phyloP scores from a whole-genome alignment of 2,113 vertebrate genomes.

The Thunnus maccoyii region DNA sequence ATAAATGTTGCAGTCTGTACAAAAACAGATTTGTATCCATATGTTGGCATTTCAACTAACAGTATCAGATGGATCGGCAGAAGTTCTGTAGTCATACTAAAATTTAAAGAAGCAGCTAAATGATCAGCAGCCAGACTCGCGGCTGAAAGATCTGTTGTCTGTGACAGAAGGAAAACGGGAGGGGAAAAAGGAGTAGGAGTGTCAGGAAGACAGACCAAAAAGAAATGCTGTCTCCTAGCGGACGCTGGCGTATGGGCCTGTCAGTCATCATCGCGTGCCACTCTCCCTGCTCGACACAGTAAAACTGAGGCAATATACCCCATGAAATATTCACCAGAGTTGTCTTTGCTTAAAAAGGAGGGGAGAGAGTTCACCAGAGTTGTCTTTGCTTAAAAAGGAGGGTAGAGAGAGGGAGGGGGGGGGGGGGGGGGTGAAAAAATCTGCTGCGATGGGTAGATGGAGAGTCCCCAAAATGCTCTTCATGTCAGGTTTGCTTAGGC shows the following conservation, averaged over 20 bases:
- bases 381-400: slow-evolving; percentile 70
- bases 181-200: slow-evolving; percentile 38
- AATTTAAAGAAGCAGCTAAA: slow-evolving; percentile 61
- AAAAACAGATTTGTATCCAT: slow-evolving; percentile 65
- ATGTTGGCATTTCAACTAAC: slow-evolving; percentile 67
- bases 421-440: neutral
- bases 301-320: slow-evolving; percentile 76
- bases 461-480: slow-evolving; percentile 63
- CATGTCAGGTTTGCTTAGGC: slow-evolving; percentile 70
- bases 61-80: slow-evolving; percentile 72
- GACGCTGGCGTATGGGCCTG: slow-evolving; percentile 38
- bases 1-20: slow-evolving; percentile 59
- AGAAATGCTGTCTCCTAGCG: slow-evolving; percentile 60
- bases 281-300: slow-evolving; percentile 44
- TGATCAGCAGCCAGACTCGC: slow-evolving; percentile 54
- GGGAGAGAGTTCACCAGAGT: slow-evolving; percentile 66
- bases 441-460: slow-evolving; percentile 44
- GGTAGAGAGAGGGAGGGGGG: neutral
- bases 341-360: slow-evolving; percentile 70
- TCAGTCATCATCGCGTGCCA: slow-evolving; percentile 68
- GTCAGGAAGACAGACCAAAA: slow-evolving; percentile 52
- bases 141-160: slow-evolving; percentile 40
- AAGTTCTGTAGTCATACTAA: slow-evolving; percentile 63
- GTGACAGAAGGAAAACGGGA: slow-evolving; percentile 62
- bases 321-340: slow-evolving; percentile 80